Conservation (phyloP, 2,797 vertebrate genomes). For the Rhinophrynus dorsalis region DNA sequence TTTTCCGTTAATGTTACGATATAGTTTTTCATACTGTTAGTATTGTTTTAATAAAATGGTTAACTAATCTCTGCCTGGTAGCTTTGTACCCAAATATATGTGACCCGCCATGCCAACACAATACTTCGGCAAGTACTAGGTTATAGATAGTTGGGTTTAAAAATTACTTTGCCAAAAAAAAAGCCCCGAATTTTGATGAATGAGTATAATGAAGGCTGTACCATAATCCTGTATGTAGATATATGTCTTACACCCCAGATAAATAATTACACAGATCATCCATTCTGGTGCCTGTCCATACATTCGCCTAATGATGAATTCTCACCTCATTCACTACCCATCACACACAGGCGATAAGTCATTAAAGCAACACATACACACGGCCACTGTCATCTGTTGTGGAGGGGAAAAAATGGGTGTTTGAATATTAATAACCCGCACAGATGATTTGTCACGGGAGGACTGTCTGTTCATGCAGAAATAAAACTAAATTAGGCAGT, state of each 20-base stretch:
- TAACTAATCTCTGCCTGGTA: too few relatives aligned
- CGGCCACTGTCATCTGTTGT: neutral
- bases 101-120: too few relatives aligned
- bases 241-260: neutral
- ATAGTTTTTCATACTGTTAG: too few relatives aligned
- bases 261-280: neutral
- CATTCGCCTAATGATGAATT: neutral
- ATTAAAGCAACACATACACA: neutral
- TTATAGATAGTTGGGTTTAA: too few relatives aligned
- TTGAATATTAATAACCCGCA: slow-evolving; percentile 12
- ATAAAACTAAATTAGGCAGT: slow-evolving; percentile 22
- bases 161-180: too few relatives aligned
- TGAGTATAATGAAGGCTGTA: neutral
- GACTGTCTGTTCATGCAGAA: slow-evolving; percentile 7
- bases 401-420: neutral
- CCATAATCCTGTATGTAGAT: neutral
- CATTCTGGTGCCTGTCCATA: neutral
- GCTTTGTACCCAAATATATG: too few relatives aligned
- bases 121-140: too few relatives aligned
- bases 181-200: neutral
- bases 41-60: too few relatives aligned
- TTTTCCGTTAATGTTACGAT: too few relatives aligned
- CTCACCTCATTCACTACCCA: neutral
- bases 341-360: neutral
- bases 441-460: slow-evolving; percentile 14